A percentile compares a stretch with the other conserved stretches of the same genome.
Conservation (phyloP, 1,140 invertebrate species). For the Gonatopus flavifemur region DNA sequence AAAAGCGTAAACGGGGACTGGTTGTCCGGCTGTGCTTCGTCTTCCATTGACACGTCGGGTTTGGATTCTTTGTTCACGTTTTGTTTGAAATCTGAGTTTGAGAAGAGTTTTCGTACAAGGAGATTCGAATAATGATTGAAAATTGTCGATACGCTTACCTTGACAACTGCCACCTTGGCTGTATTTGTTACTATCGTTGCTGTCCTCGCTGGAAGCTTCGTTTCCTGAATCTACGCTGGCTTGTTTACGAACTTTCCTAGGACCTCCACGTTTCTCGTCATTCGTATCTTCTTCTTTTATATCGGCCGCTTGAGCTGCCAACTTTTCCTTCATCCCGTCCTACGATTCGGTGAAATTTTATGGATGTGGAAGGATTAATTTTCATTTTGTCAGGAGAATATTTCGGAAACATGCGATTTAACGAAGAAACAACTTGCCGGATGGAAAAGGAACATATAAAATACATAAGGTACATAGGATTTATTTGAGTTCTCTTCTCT, state of each 20-base stretch:
- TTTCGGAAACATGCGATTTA: too few species aligned
- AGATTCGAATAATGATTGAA: background rate
- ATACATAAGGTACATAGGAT: too few species aligned
- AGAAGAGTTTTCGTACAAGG: slow-evolving; percentile 5
- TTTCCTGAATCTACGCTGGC: slow-evolving; percentile 83
- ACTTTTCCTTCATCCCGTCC: slow-evolving; percentile 82
- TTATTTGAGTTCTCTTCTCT: too few species aligned
- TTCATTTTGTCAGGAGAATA: too few species aligned
- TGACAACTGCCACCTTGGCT: slow-evolving; percentile 55
- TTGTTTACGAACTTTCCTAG: slow-evolving; percentile 68
- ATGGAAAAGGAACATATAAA: too few species aligned
- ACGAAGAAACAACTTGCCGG: too few species aligned
- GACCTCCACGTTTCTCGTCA: slow-evolving; percentile 58
- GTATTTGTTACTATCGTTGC: slow-evolving; percentile 80
- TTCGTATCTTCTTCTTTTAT: slow-evolving; percentile 60
- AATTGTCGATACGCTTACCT: slow-evolving; percentile 35
- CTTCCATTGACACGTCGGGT: slow-evolving; percentile 43
- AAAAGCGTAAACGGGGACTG: slow-evolving; percentile 61
- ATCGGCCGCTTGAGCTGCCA: slow-evolving; percentile 67
- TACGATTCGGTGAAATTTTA: slow-evolving; percentile 47
- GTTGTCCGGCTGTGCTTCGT: slow-evolving; percentile 52
- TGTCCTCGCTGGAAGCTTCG: slow-evolving; percentile 90
- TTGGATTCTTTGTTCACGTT: slow-evolving; percentile 54
- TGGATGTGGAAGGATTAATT: too few species aligned
- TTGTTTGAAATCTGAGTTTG: slow-evolving; percentile 52